Conservation (phyloP, 35 echinoderm and acorn worm species). For the Strongylocentrotus purpuratus region DNA sequence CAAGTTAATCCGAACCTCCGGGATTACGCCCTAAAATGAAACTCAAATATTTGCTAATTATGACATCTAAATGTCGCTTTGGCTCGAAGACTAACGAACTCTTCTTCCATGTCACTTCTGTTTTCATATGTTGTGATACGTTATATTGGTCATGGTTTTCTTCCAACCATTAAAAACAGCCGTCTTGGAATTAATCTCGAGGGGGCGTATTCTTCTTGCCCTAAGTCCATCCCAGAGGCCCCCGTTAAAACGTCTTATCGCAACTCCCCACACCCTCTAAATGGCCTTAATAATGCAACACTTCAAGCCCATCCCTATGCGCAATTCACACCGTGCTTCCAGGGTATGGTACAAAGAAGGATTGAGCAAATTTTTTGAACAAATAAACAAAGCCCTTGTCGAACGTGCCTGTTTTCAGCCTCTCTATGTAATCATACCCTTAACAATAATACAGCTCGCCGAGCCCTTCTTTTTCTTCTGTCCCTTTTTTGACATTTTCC, state of each 20-base stretch:
- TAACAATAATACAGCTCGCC: neutral
- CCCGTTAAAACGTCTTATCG: neutral
- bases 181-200: neutral
- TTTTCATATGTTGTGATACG: neutral
- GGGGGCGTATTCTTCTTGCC: neutral
- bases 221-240: neutral
- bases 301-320: neutral
- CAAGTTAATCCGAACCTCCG: neutral
- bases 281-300: neutral
- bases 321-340: neutral
- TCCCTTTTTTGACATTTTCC: neutral
- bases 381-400: conserved; percentile 2
- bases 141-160: neutral
- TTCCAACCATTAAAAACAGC: neutral
- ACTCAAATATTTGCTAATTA: neutral
- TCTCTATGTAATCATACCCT: conserved; percentile 12
- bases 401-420: neutral
- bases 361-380: neutral
- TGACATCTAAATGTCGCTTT: neutral
- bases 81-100: no score
- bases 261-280: neutral
- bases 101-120: no score
- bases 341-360: neutral
- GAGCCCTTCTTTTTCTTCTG: neutral
- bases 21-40: neutral